Percentiles rank a stretch among this genome's conserved stretches.
These are phyloP conservation scores for Steatocranus sp. DNA, from an alignment of 2,797 vertebrate species.

Conservation along the genomic window DNA sequence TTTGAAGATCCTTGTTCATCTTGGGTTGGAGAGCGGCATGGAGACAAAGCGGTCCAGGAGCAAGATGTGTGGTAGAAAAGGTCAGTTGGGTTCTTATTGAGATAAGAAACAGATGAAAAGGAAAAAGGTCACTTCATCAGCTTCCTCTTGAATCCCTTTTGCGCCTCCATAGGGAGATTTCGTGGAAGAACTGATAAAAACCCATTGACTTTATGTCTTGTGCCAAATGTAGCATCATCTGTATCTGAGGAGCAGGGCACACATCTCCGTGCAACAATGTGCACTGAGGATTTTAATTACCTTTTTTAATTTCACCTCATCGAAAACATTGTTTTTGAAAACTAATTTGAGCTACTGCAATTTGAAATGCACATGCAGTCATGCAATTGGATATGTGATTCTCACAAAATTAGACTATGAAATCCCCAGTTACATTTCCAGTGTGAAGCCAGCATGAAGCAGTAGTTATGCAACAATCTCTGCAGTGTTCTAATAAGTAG, in stretches of 20 bases:
- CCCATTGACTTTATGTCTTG: constrained; percentile 46
- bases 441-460: constrained; percentile 2
- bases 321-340: not conserved
- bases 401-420: constrained; percentile 27
- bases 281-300: not conserved
- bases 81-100: constrained; percentile 71
- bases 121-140: constrained; percentile 78
- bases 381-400: constrained; percentile 13
- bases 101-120: constrained; percentile 71
- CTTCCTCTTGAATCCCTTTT: constrained; percentile 63
- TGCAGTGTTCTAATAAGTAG: constrained; percentile 3
- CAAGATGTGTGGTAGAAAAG: constrained; percentile 70
- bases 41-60: constrained; percentile 18
- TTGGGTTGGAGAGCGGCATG: constrained; percentile 14
- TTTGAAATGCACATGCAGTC: not conserved
- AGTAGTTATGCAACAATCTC: constrained; percentile 37
- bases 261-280: not conserved
- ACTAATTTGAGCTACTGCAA: not conserved
- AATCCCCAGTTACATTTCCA: constrained; percentile 30
- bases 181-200: constrained; percentile 63
- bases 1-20: constrained; percentile 35
- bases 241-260: not conserved
- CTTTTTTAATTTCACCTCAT: not conserved
- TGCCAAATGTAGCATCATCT: constrained; percentile 28
- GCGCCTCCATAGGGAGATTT: constrained; percentile 52